These are phyloP conservation scores for Chaetops frenatus DNA, from an alignment of 2,113 vertebrate genomes.

Conservation along the genomic window DNA sequence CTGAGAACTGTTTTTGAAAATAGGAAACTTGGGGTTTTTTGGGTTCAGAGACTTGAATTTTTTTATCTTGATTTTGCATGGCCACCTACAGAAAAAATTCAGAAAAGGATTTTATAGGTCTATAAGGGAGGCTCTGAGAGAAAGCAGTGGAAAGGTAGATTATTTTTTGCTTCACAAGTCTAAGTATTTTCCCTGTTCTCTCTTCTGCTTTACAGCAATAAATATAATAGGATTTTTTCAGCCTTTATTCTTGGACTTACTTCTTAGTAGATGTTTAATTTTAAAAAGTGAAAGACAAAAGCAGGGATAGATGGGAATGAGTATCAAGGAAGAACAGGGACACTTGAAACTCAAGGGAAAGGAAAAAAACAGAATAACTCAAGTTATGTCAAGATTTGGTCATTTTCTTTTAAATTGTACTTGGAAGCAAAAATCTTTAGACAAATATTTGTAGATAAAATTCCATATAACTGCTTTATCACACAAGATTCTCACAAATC, in stretches of 20 bases:
- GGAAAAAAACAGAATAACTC: not conserved
- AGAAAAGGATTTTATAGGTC: not conserved
- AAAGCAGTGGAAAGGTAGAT: not conserved
- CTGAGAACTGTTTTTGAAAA: not conserved
- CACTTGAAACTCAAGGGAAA: not conserved
- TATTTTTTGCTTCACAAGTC: not conserved
- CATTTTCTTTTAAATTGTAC: not conserved
- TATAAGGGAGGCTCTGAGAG: not conserved
- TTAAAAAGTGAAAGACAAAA: not conserved
- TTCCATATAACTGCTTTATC: not conserved
- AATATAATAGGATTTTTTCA: not conserved
- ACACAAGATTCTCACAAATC: not conserved
- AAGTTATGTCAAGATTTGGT: not conserved
- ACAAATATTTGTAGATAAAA: not conserved
- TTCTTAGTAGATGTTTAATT: not conserved
- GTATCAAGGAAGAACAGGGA: not conserved
- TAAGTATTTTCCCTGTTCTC: not conserved
- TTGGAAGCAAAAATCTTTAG: not conserved
- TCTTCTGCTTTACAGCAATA: not conserved
- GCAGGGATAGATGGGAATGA: not conserved
- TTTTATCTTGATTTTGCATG: not conserved
- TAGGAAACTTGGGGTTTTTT: not conserved
- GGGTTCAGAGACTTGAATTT: not conserved
- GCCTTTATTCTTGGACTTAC: not conserved
- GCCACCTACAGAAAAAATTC: not conserved